Base-by-base conservation (phyloP, 2,797 vertebrate species). In the Sardinella longiceps region DNA sequence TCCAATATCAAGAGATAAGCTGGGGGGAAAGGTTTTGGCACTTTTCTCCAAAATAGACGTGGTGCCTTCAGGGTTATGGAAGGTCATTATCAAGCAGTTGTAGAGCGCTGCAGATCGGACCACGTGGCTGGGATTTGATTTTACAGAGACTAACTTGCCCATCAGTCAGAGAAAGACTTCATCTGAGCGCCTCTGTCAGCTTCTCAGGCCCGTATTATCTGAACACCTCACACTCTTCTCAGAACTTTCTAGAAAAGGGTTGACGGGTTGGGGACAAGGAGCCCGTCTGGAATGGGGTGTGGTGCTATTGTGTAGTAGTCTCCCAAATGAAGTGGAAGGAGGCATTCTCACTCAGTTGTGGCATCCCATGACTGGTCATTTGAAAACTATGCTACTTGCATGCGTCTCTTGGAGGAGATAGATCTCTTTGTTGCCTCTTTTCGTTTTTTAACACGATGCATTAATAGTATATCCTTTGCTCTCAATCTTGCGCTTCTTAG, bases 301-400 rank as follows among this genome's bases (percentile, higher is more conserved):
- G 70, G 70, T 77, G 70, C 33, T 77, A 77, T 20, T 20, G 43
- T 37, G 63, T 70, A 70, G 30, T 70, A 70, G 30, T 70, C 63
- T 70, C 63, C 63, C 63, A 33, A 33, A 30, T 70, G 63, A 70
- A 33, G 3, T 14, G 28, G 63, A 43, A 33, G 66, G 33, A 2
- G 6, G 70, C 70, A 23, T 77, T 43, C 6, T 43, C 70, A 77
- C 37, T 39, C 37, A 39, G 70, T 20, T 39, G 70, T 43, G 70
- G 70, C 70, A 77, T 77, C 70, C 37, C 66, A 37, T 6, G 3
- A 39, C 33, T 39, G 18, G 23, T 43, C 33, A 77, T 43, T 39
- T 77, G 70, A 77, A 77, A 83, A 87, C 82, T 83, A 80, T 85
- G 88, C 89, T 89, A 91, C 91, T 91, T 91, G 94, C 94, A 94